Conservation (phyloP, 30 jellyfish, hydroid and myxozoan genomes). For the Clytia hemisphaerica region DNA sequence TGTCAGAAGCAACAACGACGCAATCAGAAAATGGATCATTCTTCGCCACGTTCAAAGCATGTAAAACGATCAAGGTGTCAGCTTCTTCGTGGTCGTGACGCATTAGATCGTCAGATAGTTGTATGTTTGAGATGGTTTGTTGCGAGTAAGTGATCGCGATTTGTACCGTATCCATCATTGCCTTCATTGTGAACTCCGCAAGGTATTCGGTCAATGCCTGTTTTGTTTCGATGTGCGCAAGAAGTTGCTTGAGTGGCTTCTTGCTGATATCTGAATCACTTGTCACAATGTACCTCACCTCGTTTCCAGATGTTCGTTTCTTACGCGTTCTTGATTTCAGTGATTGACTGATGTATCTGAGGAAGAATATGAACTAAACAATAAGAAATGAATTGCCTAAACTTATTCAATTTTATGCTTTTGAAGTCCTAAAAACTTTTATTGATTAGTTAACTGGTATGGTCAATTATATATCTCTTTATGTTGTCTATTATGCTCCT, state of each 20-base stretch:
- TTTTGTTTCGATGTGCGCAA: slow-evolving; percentile 24
- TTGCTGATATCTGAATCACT: slow-evolving; percentile 1
- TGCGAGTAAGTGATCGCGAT: slow-evolving; percentile 14
- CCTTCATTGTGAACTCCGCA: slow-evolving; percentile 2
- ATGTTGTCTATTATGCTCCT: no score
- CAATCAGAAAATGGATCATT: slow-evolving; percentile 28
- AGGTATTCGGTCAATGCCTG: slow-evolving; percentile 18
- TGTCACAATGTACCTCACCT: neutral
- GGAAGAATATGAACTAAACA: neutral
- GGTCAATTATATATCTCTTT: no score
- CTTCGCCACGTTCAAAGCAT: slow-evolving; percentile 32
- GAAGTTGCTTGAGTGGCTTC: slow-evolving; percentile 4
- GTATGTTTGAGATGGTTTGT: no score
- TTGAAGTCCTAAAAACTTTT: no score
- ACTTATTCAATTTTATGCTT: no score
- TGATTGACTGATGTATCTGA: slow-evolving; percentile 9
- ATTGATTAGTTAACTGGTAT: no score
- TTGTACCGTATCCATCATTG: neutral
- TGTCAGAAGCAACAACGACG: slow-evolving; percentile 26
- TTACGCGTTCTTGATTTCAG: slow-evolving; percentile 8
- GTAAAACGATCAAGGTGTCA: slow-evolving; percentile 23
- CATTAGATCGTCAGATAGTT: slow-evolving; percentile 6
- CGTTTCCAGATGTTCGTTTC: slow-evolving; percentile 21
- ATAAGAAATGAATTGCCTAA: neutral
- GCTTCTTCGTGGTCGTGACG: slow-evolving; percentile 48